Evolutionary conservation across 2,797 vertebrate genomes (phyloP), one percentile per base, ranked within the genome.

Genomic region (Falco berigora): DNA sequence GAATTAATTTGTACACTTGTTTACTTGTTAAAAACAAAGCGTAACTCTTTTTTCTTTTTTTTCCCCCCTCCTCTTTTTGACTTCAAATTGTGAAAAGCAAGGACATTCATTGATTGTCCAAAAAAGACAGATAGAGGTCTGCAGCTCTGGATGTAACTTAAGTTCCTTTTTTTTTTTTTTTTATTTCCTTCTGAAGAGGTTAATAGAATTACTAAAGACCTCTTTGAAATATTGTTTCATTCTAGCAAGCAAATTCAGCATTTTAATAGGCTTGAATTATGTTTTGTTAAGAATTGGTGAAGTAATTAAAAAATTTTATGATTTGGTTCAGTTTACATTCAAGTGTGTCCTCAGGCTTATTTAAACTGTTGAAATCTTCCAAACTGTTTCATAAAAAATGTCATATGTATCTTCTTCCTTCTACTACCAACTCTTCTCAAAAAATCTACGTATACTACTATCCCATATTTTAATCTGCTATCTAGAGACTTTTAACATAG

Each of bases 1-100:
- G 97, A 98, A 98, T 98, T 98, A 98, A 98, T 98, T 97, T 97
- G 96, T 98, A 98, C 97, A 98, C 97, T 98, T 98, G 98, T 98
- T 98, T 97, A 97, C 97, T 98, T 98, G 98, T 98, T 98, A 97
- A 97, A 97, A 97, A 92, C 93, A 96, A 21, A 86, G 12, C 85
- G 6, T 96, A 97, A 96, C 95, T 97, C 97, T 69, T 88, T 90
- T 92, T 44, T 19, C 38, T 52, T 68, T 73, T 78, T 88, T 91
- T 76, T 87, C 4, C 7, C 4, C 5, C 74, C 44, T 77, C 80
- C 66, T 93, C 66, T 80, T 72, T 80, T 50, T 68, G 53, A 73
- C 16, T 96, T 95, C 42, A 55, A 55, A 87, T 95, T 79, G 72
- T 91, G 72, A 81, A 95, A 96, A 89, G 75, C 8, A 2, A 2